phyloP scores from a whole-genome alignment of 2,797 vertebrate genomes.

The Anableps anableps region DNA sequence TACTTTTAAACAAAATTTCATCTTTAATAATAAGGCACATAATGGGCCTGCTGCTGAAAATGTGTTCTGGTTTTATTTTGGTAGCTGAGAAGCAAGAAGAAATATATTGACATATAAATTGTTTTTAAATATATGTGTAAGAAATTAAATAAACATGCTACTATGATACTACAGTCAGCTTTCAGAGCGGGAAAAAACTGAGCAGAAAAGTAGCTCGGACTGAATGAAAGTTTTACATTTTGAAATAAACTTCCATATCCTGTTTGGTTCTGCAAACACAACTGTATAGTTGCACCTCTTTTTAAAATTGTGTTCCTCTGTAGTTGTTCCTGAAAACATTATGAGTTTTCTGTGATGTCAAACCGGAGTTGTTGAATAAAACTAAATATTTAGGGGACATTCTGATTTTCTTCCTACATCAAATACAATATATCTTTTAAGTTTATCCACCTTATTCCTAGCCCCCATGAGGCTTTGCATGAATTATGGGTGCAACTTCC shows the following conservation, averaged over 20 bases:
- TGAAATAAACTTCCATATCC: not conserved
- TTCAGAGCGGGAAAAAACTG: not conserved
- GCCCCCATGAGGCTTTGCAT: too few relatives aligned
- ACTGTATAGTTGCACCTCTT: not conserved
- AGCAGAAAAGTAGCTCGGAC: not conserved
- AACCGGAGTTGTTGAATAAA: too few relatives aligned
- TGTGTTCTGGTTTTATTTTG: not conserved
- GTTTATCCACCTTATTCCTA: too few relatives aligned
- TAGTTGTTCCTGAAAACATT: too few relatives aligned
- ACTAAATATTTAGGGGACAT: too few relatives aligned
- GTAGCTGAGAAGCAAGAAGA: not conserved
- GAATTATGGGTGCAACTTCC: too few relatives aligned
- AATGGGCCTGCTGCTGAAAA: not conserved
- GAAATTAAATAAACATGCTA: not conserved
- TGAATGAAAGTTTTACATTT: not conserved
- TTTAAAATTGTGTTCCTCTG: not conserved
- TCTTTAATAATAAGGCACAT: not conserved
- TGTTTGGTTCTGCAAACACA: not conserved
- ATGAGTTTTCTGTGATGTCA: too few relatives aligned
- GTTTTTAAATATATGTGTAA: not conserved
- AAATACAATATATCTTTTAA: too few relatives aligned
- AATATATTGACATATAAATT: not conserved
- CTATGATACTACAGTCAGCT: not conserved
- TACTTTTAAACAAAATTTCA: not conserved
- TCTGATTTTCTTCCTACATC: too few relatives aligned